Base-by-base conservation (phyloP, 2,888 invertebrate species). In the Brachyopa scutellaris region DNA sequence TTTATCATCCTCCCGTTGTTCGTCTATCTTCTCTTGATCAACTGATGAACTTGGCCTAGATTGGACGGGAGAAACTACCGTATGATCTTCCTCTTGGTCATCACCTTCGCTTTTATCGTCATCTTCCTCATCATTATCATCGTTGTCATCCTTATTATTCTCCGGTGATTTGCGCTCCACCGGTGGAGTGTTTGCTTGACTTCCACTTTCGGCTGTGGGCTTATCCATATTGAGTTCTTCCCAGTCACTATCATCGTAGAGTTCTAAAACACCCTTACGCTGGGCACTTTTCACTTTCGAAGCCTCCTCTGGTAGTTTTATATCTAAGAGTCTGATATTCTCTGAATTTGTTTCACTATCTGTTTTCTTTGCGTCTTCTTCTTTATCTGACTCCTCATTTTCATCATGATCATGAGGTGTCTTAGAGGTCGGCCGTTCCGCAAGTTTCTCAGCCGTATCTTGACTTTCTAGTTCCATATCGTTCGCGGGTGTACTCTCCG, bases 161-260 rank as follows among this genome's bases (percentile, higher is more conserved):
- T 23, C 84, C 76, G 53, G 8, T 49, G 62, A 47, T 62, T 64
- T 38, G 15, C 2, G 8, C 19, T 62, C 17, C 6, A 40, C 6
- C 31, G 82, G 53, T 6, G 61, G 55, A 45, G 64, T 67, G 42
- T 42, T 61, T 1, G 26, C 36, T 19, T 42, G 69, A 45, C 57
- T n/a, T n/a, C n/a, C 61, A 29, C 47, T 36, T 13, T 53, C 79
- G 2, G 59, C 53, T 8, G 85, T 88, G 0, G 89, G 89, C 57
- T 87, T 88, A 57, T 90, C 90, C 51, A 89, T 88, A 53, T 89
- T 88, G 55, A 90, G 84, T 84, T 90, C 90, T 47, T 89, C 90
- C 88, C 89, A 90, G 79, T 92, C 92, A 64, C 92, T 92, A 21
- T 92, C 93, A 85, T 93, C 93, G 84, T 93, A 92, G 17, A 93